These are phyloP conservation scores for Ichneumoninae sp. DNA, from an alignment of 2,888 invertebrate species.

Conservation along the genomic window DNA sequence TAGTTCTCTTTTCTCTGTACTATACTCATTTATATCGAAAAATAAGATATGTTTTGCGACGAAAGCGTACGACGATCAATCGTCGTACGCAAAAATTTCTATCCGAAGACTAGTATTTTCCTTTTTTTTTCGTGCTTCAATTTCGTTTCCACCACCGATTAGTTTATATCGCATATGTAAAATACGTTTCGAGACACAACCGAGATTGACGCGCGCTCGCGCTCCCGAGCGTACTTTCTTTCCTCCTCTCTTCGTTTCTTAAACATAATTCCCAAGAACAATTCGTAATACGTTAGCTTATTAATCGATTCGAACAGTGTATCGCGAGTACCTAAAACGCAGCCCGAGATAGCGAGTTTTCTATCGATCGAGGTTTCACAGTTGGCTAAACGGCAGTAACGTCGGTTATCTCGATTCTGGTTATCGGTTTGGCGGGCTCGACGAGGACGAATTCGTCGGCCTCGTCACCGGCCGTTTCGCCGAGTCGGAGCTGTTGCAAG, in stretches of 20 bases:
- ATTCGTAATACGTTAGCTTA: constrained; percentile 38
- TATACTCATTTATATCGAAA: constrained; percentile 41
- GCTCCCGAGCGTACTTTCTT: neutral
- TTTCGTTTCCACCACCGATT: constrained; percentile 46
- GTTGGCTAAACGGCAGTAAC: constrained; percentile 84
- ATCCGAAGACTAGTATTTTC: constrained; percentile 19
- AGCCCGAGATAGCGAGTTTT: constrained; percentile 18
- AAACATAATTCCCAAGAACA: constrained; percentile 39
- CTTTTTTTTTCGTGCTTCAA: constrained; percentile 17
- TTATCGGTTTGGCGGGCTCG: constrained; percentile 86
- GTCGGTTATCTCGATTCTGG: constrained; percentile 85
- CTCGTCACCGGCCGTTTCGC: constrained; percentile 66
- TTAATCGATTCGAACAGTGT: constrained; percentile 29
- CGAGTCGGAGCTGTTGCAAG: constrained; percentile 84
- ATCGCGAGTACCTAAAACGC: neutral
- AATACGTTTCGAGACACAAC: constrained; percentile 3
- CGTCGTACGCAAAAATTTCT: constrained; percentile 7
- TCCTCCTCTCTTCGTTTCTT: neutral
- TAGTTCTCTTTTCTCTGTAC: constrained; percentile 1
- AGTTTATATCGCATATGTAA: neutral
- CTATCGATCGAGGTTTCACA: constrained; percentile 21
- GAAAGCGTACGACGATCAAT: constrained; percentile 2
- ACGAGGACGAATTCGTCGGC: constrained; percentile 76
- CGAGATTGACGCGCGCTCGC: neutral
- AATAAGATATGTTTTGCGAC: constrained; percentile 62